Percentiles rank a stretch among this genome's conserved stretches.
Conservation (phyloP, 2,797 vertebrate species). For the Danionella dracula region DNA sequence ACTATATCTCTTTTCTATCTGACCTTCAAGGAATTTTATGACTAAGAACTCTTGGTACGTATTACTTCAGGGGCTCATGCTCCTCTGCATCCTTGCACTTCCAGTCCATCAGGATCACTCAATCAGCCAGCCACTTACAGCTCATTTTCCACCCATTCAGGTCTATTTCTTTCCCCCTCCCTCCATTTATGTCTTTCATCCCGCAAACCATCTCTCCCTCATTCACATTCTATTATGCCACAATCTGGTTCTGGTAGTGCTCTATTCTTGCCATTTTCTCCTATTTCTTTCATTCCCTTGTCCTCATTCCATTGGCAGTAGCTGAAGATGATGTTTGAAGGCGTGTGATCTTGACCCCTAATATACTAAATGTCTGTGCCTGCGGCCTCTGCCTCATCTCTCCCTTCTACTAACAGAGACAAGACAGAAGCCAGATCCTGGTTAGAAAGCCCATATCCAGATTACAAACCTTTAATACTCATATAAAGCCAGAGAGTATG, state of each 20-base stretch:
- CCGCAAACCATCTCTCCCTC: slow-evolving; percentile 4
- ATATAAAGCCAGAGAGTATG: not conserved
- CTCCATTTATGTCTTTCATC: slow-evolving; percentile 12
- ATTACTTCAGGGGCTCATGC: not conserved
- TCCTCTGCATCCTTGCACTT: not conserved
- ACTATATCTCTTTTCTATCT: not conserved
- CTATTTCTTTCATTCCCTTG: slow-evolving; percentile 17
- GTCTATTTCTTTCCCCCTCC: slow-evolving; percentile 14
- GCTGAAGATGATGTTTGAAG: slow-evolving; percentile 20
- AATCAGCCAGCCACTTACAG: slow-evolving; percentile 34
- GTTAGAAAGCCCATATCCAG: slow-evolving; percentile 24
- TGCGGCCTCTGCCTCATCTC: slow-evolving; percentile 7
- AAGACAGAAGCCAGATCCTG: slow-evolving; percentile 7
- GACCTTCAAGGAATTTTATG: not conserved
- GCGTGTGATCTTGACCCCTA: slow-evolving; percentile 35
- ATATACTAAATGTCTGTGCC: slow-evolving; percentile 25
- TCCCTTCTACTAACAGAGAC: not conserved
- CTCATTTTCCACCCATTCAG: slow-evolving; percentile 29
- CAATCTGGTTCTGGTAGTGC: slow-evolving; percentile 10
- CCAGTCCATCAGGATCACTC: slow-evolving; percentile 28
- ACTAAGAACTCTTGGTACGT: not conserved
- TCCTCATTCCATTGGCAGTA: slow-evolving; percentile 9
- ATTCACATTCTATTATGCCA: not conserved
- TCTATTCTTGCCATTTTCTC: not conserved
- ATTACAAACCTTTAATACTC: slow-evolving; percentile 25